Base-by-base conservation (phyloP, 2,113 vertebrate genomes). In the Boulengeromyrus knoepffleri region DNA sequence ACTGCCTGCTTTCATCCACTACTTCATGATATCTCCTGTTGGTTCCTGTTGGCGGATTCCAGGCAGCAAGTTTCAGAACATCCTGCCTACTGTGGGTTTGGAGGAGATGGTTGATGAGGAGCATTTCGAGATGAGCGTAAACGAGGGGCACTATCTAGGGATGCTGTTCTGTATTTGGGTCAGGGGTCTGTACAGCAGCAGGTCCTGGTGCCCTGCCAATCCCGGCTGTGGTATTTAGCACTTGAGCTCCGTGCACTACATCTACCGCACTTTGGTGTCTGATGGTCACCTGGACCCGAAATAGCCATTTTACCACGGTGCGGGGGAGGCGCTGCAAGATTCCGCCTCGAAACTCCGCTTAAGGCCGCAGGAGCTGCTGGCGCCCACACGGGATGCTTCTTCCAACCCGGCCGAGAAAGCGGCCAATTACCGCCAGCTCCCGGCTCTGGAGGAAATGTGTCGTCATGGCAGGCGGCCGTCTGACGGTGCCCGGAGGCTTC, bases 391-490 rank as follows among this genome's bases (percentile, higher is more conserved):
- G 53, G 86, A 85, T 86, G 42, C 83, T 24, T 17, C 66, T 86
- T 70, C 46, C 56, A 87, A 47, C 36, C 46, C 24, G 12, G 3
- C 36, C 6, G 52, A 70, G 58, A 49, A 62, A 88, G 77, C 49
- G 53, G 52, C 50, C 46, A 46, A 36, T 62, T 83, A 50, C 86
- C 36, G 17, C 47, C 21, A 24, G 31, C 10, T 21, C 77, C 31
- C 7, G 15, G 9, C 24, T 87, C n/a, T 74, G 85, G 62, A 56
- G 85, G 85, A 21, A 87, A 45, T 46, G 47, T 87, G 89, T 87
- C 27, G 52, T 77, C 50, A 31, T 56, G 52, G 90, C 27, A 58
- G 58, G 39, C 74, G 45, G 90, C 90, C 74, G 50, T 85, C 70
- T 88, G 90, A 45, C 24, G 45, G 50, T 42, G 50, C 46, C 88